A percentile compares a stretch with the other conserved stretches of the same genome.
Evolutionary conservation across 2,797 vertebrate species (phyloP).

Genomic region (Alcedo atthis): DNA sequence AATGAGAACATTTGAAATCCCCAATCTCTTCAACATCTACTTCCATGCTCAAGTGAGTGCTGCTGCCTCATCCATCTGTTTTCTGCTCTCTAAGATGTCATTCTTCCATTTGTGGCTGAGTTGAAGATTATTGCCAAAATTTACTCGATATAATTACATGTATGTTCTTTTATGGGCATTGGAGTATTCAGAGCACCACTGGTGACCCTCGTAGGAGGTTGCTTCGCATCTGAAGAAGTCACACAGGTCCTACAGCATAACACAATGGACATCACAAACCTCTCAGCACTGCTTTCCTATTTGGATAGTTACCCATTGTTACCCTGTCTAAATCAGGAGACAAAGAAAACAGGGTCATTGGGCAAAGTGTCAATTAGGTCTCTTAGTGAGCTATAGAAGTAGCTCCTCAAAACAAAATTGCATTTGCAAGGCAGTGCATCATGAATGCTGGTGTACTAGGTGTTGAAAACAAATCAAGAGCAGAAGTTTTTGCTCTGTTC

Average conservation of each 20-base stretch:
- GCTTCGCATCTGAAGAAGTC: background rate
- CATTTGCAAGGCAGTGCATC: background rate
- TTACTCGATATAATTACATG: background rate
- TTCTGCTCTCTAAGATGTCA: background rate
- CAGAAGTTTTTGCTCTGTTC: background rate
- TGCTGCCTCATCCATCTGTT: background rate
- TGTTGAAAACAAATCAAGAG: background rate
- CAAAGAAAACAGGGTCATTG: background rate
- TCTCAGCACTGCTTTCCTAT: background rate
- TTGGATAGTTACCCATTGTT: background rate
- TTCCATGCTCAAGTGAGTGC: background rate
- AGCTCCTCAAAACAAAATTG: background rate
- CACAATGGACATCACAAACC: background rate
- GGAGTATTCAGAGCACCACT: background rate
- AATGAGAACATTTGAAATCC: background rate
- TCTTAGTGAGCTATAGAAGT: background rate
- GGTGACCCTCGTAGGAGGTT: background rate
- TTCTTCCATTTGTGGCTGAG: background rate
- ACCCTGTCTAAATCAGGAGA: background rate
- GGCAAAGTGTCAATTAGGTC: background rate
- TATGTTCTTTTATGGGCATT: background rate
- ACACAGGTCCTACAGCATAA: fast-evolving
- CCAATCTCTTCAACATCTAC: background rate
- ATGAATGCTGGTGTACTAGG: background rate
- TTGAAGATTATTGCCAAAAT: background rate